These are phyloP conservation scores for Heliconius charithonia DNA, from an alignment of 2,888 invertebrate genomes.

Conservation along the genomic window DNA sequence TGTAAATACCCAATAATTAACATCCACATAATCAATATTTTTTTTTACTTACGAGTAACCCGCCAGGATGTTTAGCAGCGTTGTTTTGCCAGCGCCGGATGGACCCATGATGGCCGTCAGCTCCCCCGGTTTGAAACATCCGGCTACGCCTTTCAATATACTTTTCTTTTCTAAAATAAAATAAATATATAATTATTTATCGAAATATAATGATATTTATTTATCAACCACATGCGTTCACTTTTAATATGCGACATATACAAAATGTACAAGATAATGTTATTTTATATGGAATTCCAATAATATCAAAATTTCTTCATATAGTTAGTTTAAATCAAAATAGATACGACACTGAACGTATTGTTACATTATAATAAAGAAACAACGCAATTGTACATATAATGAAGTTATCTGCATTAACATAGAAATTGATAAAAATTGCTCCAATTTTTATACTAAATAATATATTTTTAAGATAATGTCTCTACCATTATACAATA, in stretches of 20 bases:
- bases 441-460: background rate
- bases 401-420: background rate
- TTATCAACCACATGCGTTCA: background rate
- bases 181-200: conserved; percentile 24
- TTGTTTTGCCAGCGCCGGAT: conserved; percentile 91
- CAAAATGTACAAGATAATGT: no score
- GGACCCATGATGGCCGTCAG: conserved; percentile 88
- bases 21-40: background rate
- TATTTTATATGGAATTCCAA: no score
- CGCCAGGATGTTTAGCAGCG: conserved; percentile 94
- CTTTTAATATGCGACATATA: no score
- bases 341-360: background rate
- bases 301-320: no score
- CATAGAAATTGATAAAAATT: conserved; percentile 6
- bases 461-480: background rate
- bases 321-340: no score
- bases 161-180: conserved; percentile 75
- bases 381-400: background rate
- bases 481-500: background rate
- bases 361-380: background rate
- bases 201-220: background rate
- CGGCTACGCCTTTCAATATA: conserved; percentile 79
- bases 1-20: background rate
- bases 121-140: conserved; percentile 84
- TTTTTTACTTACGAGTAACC: conserved; percentile 91